Evolutionary conservation across 2,113 vertebrate genomes (phyloP).

Genomic region (Peromyscus polionotus): DNA sequence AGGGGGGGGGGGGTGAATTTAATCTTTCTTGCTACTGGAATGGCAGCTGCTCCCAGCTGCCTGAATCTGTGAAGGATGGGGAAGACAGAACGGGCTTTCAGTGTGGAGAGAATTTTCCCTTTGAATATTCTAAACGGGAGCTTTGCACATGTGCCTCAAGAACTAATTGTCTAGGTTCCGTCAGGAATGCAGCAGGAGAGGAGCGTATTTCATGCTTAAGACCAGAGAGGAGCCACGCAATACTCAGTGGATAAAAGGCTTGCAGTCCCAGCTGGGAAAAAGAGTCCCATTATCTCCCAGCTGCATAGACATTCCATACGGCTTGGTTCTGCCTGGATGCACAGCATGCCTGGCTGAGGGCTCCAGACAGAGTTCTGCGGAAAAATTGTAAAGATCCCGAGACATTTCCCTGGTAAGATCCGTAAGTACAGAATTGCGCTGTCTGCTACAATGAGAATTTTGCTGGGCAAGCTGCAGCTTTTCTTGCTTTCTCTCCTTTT

Average conservation of each 20-base stretch:
- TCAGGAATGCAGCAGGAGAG: conserved; percentile 75
- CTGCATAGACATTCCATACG: conserved; percentile 87
- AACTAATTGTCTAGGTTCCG: conserved; percentile 80
- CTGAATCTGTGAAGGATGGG: conserved; percentile 74
- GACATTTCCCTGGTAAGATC: conserved; percentile 81
- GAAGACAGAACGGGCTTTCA: conserved; percentile 69
- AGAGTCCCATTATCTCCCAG: conserved; percentile 87
- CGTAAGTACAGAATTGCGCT: conserved; percentile 85
- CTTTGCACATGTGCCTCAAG: conserved; percentile 75
- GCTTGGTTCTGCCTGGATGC: conserved; percentile 91
- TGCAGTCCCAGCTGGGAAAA: conserved; percentile 87
- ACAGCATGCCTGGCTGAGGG: conserved; percentile 86
- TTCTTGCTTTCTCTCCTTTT: conserved; percentile 48
- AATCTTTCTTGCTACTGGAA: conserved; percentile 78
- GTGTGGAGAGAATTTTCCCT: conserved; percentile 70
- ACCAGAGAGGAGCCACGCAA: conserved; percentile 79
- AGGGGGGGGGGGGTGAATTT: conserved; percentile 76
- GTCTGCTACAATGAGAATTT: conserved; percentile 79
- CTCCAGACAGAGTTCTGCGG: conserved; percentile 83
- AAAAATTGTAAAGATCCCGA: conserved; percentile 78
- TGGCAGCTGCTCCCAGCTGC: conserved; percentile 79
- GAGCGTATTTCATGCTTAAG: conserved; percentile 75
- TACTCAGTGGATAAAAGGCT: conserved; percentile 86
- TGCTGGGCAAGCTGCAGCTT: conserved; percentile 72
- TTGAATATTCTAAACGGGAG: conserved; percentile 59